Percentiles rank a stretch among this genome's conserved stretches.
Conservation (phyloP, 2,113 vertebrate species). For the Perognathus longimembris region DNA sequence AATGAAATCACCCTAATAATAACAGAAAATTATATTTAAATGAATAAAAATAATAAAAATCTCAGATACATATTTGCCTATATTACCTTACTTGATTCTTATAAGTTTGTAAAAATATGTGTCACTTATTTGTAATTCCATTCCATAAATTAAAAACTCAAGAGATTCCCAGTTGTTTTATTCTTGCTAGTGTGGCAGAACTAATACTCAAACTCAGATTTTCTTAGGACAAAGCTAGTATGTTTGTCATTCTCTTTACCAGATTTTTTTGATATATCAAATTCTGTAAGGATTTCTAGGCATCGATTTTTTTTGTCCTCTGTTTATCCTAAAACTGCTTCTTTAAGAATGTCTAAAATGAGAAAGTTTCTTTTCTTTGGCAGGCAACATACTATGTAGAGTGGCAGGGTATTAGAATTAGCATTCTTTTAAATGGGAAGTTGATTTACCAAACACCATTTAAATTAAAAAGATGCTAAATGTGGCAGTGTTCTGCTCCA, state of each 20-base stretch:
- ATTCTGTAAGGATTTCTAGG: neutral
- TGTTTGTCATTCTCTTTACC: neutral
- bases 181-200: neutral
- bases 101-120: neutral
- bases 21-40: too few species aligned
- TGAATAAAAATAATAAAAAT: neutral
- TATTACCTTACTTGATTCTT: neutral
- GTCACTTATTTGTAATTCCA: neutral
- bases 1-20: neutral
- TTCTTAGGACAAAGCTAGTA: neutral
- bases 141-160: neutral
- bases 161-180: neutral
- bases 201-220: neutral
- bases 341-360: neutral
- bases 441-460: slow-evolving; percentile 36
- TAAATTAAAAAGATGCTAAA: slow-evolving; percentile 55
- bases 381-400: neutral
- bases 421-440: slow-evolving; percentile 34
- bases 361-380: neutral
- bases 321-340: neutral
- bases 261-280: neutral
- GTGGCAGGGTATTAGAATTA: neutral
- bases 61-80: neutral
- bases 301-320: neutral
- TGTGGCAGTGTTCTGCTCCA: neutral